Conservation (phyloP, 2,888 invertebrate species). For the Julus scanicus region DNA sequence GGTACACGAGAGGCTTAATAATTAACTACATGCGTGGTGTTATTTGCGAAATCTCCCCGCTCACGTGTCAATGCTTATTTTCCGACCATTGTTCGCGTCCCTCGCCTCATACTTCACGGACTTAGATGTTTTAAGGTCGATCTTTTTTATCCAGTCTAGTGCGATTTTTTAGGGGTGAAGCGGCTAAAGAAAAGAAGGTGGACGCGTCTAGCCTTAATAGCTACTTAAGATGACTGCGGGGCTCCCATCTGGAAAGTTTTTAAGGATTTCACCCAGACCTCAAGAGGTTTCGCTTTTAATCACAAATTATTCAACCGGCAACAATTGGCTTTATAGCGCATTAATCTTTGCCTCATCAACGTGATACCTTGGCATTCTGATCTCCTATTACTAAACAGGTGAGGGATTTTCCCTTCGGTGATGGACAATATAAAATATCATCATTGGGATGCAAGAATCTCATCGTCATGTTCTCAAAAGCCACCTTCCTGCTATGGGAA, state of each 20-base stretch:
- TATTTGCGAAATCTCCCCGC: conserved; percentile 13
- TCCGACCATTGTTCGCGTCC: background rate
- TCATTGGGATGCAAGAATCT: background rate
- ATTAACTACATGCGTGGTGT: background rate
- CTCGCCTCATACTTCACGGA: conserved; percentile 32
- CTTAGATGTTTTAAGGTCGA: conserved; percentile 7
- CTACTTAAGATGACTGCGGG: conserved; percentile 35
- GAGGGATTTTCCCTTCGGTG: background rate
- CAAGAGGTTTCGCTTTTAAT: background rate
- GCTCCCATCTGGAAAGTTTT: conserved; percentile 39
- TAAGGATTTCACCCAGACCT: background rate
- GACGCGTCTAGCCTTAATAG: conserved; percentile 36
- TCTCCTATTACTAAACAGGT: background rate
- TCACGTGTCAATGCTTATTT: conserved; percentile 42
- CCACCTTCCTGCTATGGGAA: no score
- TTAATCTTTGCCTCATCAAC: background rate
- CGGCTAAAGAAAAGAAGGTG: background rate
- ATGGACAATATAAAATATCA: background rate
- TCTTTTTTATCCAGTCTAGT: background rate
- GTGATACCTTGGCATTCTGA: background rate
- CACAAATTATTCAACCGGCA: background rate
- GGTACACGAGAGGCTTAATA: conserved; percentile 31
- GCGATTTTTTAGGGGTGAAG: conserved; percentile 26
- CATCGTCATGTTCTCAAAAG: no score
- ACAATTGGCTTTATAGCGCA: conserved; percentile 11